Percentiles rank a stretch among this genome's conserved stretches.
phyloP scores from a whole-genome alignment of 1,140 invertebrate genomes.

The Pseudomyrmex pallidus region DNA sequence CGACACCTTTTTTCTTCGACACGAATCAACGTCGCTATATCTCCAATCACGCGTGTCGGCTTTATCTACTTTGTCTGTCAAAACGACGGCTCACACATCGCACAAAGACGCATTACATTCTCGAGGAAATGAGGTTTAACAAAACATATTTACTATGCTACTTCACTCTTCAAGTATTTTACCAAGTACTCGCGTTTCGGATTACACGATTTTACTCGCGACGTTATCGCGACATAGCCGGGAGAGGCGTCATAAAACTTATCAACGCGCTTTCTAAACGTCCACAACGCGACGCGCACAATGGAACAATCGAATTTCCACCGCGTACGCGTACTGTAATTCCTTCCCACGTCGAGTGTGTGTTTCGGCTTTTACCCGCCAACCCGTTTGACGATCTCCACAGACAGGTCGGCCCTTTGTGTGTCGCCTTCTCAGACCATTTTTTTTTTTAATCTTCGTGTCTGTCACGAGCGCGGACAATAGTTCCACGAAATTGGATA shows the following conservation, averaged over 20 bases:
- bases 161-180: not conserved
- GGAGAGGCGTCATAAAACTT: not conserved
- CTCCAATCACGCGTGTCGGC: slow-evolving; percentile 1
- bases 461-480: slow-evolving; percentile 43
- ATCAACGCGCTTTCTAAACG: not conserved
- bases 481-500: slow-evolving; percentile 71
- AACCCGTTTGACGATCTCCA: slow-evolving; percentile 49
- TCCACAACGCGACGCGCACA: not conserved
- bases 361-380: slow-evolving; percentile 14
- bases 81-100: not conserved
- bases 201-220: no score
- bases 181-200: no score
- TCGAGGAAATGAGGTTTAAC: no score
- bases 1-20: not conserved
- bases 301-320: slow-evolving; percentile 30
- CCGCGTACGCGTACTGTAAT: slow-evolving; percentile 34
- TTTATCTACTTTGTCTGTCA: slow-evolving; percentile 43
- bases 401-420: slow-evolving; percentile 55
- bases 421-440: not conserved
- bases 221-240: not conserved
- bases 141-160: no score
- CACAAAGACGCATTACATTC: no score
- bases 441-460: slow-evolving; percentile 33
- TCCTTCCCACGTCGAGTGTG: not conserved
- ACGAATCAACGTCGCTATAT: slow-evolving; percentile 10